These are phyloP conservation scores for Notoglanidium macrostoma DNA, from an alignment of 2,797 vertebrate species.

Conservation along the genomic window DNA sequence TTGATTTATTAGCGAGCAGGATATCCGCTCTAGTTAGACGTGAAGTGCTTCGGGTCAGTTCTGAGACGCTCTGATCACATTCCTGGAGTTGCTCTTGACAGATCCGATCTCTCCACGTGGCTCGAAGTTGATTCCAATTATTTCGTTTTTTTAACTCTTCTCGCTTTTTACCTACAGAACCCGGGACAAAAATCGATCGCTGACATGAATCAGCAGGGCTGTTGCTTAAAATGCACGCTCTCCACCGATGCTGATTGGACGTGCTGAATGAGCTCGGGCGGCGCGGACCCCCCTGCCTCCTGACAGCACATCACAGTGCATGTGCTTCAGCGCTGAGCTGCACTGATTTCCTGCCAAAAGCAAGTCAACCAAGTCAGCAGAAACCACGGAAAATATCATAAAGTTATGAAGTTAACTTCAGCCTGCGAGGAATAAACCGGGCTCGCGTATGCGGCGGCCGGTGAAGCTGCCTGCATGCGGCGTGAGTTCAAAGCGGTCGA, in stretches of 20 bases:
- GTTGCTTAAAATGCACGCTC: background rate
- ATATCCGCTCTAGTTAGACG: slow-evolving; percentile 23
- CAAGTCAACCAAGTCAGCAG: slow-evolving; percentile 36
- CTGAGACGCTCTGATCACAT: slow-evolving; percentile 19
- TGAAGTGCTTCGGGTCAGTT: slow-evolving; percentile 25
- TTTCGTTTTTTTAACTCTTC: slow-evolving; percentile 6
- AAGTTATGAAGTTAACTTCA: slow-evolving; percentile 35
- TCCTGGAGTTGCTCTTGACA: slow-evolving; percentile 24
- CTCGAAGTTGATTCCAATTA: slow-evolving; percentile 26
- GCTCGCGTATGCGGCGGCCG: background rate
- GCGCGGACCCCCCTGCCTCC: background rate
- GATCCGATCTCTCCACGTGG: background rate
- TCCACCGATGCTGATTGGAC: slow-evolving; percentile 9
- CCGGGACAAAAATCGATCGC: background rate
- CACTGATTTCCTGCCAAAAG: slow-evolving; percentile 40
- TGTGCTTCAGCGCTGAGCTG: slow-evolving; percentile 11
- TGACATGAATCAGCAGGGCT: background rate
- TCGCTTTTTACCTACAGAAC: slow-evolving; percentile 4
- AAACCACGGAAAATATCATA: slow-evolving; percentile 28
- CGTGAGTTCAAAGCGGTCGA: slow-evolving; percentile 9
- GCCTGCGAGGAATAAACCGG: slow-evolving; percentile 24
- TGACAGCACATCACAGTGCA: slow-evolving; percentile 19
- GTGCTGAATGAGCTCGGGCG: slow-evolving; percentile 17
- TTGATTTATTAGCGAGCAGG: slow-evolving; percentile 45
- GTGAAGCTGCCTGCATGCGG: slow-evolving; percentile 17